A percentile compares a stretch with the other conserved stretches of the same genome.
Conservation (phyloP, 1,140 invertebrate genomes). For the Lordiphosa collinella region DNA sequence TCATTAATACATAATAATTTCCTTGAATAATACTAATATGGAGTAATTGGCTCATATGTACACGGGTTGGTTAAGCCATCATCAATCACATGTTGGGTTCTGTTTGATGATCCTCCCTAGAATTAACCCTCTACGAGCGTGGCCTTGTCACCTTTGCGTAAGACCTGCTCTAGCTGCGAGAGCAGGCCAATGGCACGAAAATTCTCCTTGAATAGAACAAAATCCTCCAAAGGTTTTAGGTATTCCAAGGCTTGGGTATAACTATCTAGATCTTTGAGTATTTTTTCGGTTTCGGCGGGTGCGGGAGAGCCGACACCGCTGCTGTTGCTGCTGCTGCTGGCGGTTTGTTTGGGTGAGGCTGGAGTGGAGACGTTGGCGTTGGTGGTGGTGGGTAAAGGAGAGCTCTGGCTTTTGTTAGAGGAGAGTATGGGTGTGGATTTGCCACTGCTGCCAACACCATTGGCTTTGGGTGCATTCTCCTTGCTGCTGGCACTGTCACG, state of each 20-base stretch:
- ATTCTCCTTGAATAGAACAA: slow-evolving; percentile 74
- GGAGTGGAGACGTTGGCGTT: slow-evolving; percentile 37
- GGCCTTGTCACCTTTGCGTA: slow-evolving; percentile 65
- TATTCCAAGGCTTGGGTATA: slow-evolving; percentile 69
- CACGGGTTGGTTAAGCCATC: too few relatives aligned
- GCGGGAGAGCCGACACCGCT: slow-evolving; percentile 52
- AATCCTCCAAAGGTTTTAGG: slow-evolving; percentile 70
- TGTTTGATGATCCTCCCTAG: too few relatives aligned
- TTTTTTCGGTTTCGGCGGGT: slow-evolving; percentile 26
- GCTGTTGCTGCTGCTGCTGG: not conserved
- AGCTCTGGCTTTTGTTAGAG: slow-evolving; percentile 37
- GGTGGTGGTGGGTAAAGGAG: slow-evolving; percentile 22
- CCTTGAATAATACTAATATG: too few relatives aligned
- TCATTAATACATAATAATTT: too few relatives aligned
- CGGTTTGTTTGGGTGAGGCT: slow-evolving; percentile 44
- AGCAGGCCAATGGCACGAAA: slow-evolving; percentile 72
- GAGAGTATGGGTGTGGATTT: slow-evolving; percentile 54
- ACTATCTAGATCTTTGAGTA: slow-evolving; percentile 53
- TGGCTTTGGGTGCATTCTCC: slow-evolving; percentile 53
- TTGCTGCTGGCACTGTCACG: slow-evolving; percentile 65
- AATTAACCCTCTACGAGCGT: slow-evolving; percentile 51
- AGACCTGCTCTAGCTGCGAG: slow-evolving; percentile 64
- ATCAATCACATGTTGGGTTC: too few relatives aligned
- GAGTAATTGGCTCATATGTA: too few relatives aligned
- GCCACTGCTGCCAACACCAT: slow-evolving; percentile 38